Evolutionary conservation across 2,888 invertebrate species (phyloP).

Genomic region (Cybosia mesomella): DNA sequence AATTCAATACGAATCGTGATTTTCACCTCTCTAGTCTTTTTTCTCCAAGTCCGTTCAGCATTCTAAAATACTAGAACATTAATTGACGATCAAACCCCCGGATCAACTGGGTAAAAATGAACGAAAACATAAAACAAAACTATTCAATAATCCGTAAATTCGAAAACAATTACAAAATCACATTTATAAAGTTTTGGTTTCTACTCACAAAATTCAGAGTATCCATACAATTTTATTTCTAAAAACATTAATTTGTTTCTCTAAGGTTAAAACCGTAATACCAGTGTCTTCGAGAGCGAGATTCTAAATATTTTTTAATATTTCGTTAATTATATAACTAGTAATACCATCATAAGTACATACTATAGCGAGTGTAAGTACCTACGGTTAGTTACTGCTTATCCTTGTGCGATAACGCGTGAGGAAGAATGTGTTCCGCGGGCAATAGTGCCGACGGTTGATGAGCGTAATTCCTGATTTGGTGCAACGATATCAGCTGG

Average conservation of each 20-base stretch:
- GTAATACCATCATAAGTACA: slow-evolving; percentile 84
- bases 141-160: slow-evolving; percentile 49
- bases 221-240: slow-evolving; percentile 79
- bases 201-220: slow-evolving; percentile 81
- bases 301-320: slow-evolving; percentile 83
- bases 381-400: slow-evolving; percentile 80
- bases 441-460: slow-evolving; percentile 93
- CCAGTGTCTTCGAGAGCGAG: slow-evolving; percentile 83
- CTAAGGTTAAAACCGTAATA: slow-evolving; percentile 79
- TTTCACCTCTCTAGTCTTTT: slow-evolving; percentile 44
- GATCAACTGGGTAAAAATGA: slow-evolving; percentile 35
- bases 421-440: slow-evolving; percentile 89
- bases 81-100: slow-evolving; percentile 55
- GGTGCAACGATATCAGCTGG: slow-evolving; percentile 97
- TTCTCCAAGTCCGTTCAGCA: slow-evolving; percentile 47
- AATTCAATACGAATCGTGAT: slow-evolving; percentile 44
- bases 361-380: slow-evolving; percentile 69
- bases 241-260: slow-evolving; percentile 79
- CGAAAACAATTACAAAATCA: slow-evolving; percentile 64
- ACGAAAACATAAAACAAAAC: slow-evolving; percentile 50
- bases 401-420: slow-evolving; percentile 84
- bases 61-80: slow-evolving; percentile 29
- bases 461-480: slow-evolving; percentile 98
- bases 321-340: slow-evolving; percentile 82
- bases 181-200: slow-evolving; percentile 69